These are phyloP conservation scores for Columba janthina DNA, from an alignment of 2,113 vertebrate genomes.

Conservation along the genomic window DNA sequence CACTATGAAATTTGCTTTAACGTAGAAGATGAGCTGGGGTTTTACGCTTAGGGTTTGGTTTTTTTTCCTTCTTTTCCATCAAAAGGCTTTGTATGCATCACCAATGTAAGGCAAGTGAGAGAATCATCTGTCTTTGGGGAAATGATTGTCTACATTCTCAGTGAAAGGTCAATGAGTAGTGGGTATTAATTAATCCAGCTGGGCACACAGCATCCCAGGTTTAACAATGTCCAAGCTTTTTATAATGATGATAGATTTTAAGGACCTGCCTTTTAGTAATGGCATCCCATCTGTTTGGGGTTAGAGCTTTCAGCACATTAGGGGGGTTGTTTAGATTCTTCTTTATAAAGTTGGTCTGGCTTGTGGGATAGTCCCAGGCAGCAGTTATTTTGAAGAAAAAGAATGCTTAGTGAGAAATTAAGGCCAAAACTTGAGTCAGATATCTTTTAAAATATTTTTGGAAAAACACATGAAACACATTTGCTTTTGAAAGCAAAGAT, in stretches of 20 bases:
- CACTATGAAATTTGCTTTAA: not conserved
- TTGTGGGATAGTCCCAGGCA: not conserved
- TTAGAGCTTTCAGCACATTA: slow-evolving; percentile 28
- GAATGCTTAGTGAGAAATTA: not conserved
- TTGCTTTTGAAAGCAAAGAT: not conserved
- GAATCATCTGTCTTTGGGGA: slow-evolving; percentile 73
- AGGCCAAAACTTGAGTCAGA: not conserved
- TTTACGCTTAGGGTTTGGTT: not conserved
- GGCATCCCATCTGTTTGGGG: slow-evolving; percentile 65
- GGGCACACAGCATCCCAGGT: slow-evolving; percentile 66
- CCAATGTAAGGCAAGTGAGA: slow-evolving; percentile 35
- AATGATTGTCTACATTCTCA: slow-evolving; percentile 58
- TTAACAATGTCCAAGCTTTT: slow-evolving; percentile 68
- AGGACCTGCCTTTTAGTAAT: slow-evolving; percentile 64
- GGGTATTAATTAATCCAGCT: slow-evolving; percentile 78
- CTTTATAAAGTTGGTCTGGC: not conserved
- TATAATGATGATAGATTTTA: slow-evolving; percentile 71
- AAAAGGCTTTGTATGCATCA: slow-evolving; percentile 54
- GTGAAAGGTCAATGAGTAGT: slow-evolving; percentile 76
- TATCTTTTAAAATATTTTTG: not conserved
- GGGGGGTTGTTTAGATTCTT: not conserved
- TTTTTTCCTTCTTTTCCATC: not conserved
- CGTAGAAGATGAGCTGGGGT: not conserved
- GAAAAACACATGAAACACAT: not conserved
- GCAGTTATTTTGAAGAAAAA: not conserved